These are phyloP conservation scores for Azorinus chamasolen DNA, from an alignment of 2,888 invertebrate species.

Conservation along the genomic window DNA sequence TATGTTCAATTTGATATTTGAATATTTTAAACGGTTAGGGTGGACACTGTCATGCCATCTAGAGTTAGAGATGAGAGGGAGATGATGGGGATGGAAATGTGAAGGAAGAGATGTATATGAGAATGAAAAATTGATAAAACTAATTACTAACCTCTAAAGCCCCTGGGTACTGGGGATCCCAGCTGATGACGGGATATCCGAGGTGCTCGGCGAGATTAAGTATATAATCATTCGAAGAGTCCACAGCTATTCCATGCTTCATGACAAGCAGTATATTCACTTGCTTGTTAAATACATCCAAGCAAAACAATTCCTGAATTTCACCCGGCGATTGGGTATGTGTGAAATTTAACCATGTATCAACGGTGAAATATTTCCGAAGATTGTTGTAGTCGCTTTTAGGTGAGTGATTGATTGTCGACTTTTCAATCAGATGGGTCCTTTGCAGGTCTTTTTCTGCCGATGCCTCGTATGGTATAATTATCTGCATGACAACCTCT, in stretches of 20 bases:
- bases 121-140: no score
- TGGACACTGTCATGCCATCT: no score
- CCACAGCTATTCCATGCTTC: conserved; percentile 52
- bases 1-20: no score
- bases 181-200: conserved; percentile 71
- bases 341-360: conserved; percentile 62
- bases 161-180: conserved; percentile 71
- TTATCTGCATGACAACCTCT: conserved; percentile 54
- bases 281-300: conserved; percentile 63
- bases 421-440: conserved; percentile 41
- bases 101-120: no score
- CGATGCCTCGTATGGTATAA: conserved; percentile 32
- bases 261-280: conserved; percentile 67
- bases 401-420: conserved; percentile 41
- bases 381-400: conserved; percentile 36
- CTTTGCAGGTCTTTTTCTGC: conserved; percentile 27
- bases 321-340: conserved; percentile 62
- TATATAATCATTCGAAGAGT: conserved; percentile 66
- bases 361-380: conserved; percentile 41
- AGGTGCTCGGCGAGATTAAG: conserved; percentile 64
- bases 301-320: conserved; percentile 69
- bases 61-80: no score
- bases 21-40: no score
- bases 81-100: no score
- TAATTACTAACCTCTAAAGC: conserved; percentile 70